phyloP scores from a whole-genome alignment of 1,140 invertebrate genomes.

The Conus ventricosus region DNA sequence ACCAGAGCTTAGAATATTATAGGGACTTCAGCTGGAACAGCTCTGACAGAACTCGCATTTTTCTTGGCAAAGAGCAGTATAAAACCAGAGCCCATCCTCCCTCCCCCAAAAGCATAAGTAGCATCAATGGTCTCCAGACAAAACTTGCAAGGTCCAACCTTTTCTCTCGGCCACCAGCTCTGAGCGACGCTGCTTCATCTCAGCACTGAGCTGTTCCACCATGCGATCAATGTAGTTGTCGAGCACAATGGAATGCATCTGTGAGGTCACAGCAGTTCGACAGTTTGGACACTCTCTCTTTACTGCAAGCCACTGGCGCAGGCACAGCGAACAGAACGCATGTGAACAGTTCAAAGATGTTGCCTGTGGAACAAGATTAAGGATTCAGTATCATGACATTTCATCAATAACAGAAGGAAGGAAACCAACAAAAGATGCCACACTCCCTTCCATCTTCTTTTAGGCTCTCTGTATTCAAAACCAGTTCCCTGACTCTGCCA shows the following conservation, averaged over 20 bases:
- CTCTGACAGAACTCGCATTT: too few relatives aligned
- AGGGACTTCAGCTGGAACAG: too few relatives aligned
- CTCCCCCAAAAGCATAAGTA: too few relatives aligned
- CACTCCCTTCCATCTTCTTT: too few relatives aligned
- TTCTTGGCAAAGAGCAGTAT: too few relatives aligned
- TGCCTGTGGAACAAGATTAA: conserved; percentile 73
- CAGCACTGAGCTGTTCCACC: conserved; percentile 74
- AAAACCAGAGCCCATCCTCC: too few relatives aligned
- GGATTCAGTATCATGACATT: conserved; percentile 2
- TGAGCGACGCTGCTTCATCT: conserved; percentile 62
- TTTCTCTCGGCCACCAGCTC: conserved; percentile 61
- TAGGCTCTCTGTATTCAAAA: too few relatives aligned
- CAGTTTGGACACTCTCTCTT: conserved; percentile 86
- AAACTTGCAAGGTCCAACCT: conserved; percentile 50
- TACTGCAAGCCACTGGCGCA: conserved; percentile 83
- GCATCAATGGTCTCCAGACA: too few relatives aligned
- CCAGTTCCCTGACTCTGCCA: too few relatives aligned
- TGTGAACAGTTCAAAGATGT: conserved; percentile 86
- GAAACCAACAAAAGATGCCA: too few relatives aligned
- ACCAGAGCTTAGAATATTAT: too few relatives aligned
- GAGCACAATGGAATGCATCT: conserved; percentile 71
- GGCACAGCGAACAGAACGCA: conserved; percentile 86
- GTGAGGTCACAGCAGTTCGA: conserved; percentile 73
- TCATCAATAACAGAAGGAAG: too few relatives aligned
- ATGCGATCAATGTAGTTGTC: conserved; percentile 80